Base-by-base conservation (phyloP, 1,140 invertebrate genomes). In the Drosophila auraria region DNA sequence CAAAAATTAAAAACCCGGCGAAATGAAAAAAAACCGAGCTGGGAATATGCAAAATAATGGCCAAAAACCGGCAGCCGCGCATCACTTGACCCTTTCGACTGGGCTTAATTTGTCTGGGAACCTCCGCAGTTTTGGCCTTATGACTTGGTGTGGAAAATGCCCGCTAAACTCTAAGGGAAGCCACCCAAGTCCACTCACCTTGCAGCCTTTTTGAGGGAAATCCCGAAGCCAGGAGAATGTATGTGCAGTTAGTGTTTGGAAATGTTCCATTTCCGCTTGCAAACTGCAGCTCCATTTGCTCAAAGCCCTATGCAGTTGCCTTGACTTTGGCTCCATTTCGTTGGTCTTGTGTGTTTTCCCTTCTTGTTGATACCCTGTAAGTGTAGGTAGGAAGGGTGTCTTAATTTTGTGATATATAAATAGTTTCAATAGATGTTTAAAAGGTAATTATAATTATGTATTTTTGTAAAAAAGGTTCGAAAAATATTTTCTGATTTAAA, bases 11-110 rank as follows among this genome's bases (percentile, higher is more conserved):
- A 56, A 57, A 42, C n/a, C 30, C 47, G 40, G 23, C 38, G 47
- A 54, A 66, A 75, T 54, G 49, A 70, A 57, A 69, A 58, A 58
- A 66, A 54, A 17, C 56, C 57, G 17, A 62, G 59, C 61, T 71
- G 62, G 66, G 69, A 74, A 86, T 72, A 78, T 81, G 82, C 69
- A 82, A 82, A 81, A 78, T 64, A 82, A 74, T 82, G 58, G 33
- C 61, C 25, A 44, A 59, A 57, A 71, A 51, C 30, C 23, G 9
- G 40, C 59, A 54, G n/a, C 47, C 68, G 59, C 62, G 14, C 8
- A n/a, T 20, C 54, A 75, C 65, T 87, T 79, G 69, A 75, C 78
- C 57, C 65, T 70, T 76, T 71, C 44, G 45, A 47, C 23, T 54
- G 62, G 57, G 38, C 51, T 69, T 79, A 87, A 87, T 82, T 79